phyloP scores from a whole-genome alignment of 92 coral and sea anemone genomes.

The Parazoanthus darwini region DNA sequence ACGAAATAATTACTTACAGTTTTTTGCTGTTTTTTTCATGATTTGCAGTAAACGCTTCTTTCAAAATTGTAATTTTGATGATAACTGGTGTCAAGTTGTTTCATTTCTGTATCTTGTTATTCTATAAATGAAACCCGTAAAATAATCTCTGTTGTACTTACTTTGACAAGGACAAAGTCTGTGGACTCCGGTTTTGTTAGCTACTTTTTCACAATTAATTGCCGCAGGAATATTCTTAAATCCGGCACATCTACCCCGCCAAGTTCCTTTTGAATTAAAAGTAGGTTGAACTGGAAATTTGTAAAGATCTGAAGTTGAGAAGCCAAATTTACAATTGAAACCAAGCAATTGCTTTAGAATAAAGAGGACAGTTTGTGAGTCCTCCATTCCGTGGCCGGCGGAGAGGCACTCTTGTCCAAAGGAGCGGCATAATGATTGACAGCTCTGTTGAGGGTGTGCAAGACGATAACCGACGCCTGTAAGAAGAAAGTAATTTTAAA shows the following conservation, averaged over 20 bases:
- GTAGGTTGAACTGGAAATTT: background rate
- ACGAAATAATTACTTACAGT: no score
- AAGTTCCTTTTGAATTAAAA: background rate
- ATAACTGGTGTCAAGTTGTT: no score
- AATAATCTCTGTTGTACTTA: background rate
- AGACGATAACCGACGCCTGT: conserved; percentile 24
- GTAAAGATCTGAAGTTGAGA: background rate
- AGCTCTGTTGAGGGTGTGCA: conserved; percentile 6
- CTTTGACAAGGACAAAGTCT: conserved; percentile 37
- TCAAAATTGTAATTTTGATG: no score
- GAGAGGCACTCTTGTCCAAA: conserved; percentile 11
- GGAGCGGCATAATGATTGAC: background rate
- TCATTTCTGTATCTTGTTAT: no score
- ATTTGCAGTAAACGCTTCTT: no score
- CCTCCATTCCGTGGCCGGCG: conserved; percentile 15
- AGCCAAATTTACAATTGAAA: background rate
- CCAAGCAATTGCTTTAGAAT: conserved; percentile 27
- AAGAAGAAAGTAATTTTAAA: no score
- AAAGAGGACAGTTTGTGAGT: background rate
- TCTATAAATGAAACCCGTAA: no score
- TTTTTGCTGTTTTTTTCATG: no score
- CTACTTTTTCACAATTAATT: background rate
- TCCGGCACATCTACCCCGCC: background rate
- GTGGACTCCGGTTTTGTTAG: background rate
- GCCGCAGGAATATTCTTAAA: conserved; percentile 5